Evolutionary conservation across 2,888 invertebrate genomes (phyloP).

Genomic region (Herminia tarsipennalis): DNA sequence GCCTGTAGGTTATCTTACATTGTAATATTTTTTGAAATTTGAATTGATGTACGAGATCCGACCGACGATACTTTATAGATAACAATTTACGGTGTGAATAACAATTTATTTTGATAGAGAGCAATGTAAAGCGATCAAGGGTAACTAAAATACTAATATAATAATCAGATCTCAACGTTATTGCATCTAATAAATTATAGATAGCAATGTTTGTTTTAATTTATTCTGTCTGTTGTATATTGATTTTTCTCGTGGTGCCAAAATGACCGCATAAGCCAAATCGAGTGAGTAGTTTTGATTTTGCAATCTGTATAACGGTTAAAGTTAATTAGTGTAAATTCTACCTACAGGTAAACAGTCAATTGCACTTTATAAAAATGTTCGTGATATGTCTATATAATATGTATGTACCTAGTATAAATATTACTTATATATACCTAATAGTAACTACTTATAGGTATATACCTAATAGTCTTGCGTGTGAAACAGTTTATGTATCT

Average conservation of each 20-base stretch:
- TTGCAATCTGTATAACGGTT: constrained; percentile 13
- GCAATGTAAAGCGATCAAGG: constrained; percentile 20
- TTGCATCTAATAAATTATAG: constrained; percentile 16
- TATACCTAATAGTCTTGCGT: neutral
- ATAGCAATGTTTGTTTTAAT: constrained; percentile 20
- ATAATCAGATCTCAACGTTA: constrained; percentile 33
- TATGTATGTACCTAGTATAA: neutral
- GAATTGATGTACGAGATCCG: neutral
- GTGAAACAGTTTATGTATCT: constrained; percentile 20
- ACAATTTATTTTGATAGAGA: constrained; percentile 4
- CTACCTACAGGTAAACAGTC: constrained; percentile 45
- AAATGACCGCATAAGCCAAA: constrained; percentile 33
- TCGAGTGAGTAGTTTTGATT: constrained; percentile 12
- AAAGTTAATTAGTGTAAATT: constrained; percentile 25
- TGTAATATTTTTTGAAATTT: neutral
- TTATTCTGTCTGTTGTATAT: constrained; percentile 23
- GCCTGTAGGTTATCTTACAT: constrained; percentile 11
- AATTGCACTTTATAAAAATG: constrained; percentile 39
- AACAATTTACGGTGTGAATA: neutral
- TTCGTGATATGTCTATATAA: constrained; percentile 20
- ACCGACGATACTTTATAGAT: no score
- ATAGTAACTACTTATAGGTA: neutral
- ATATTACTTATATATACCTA: neutral
- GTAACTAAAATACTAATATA: constrained; percentile 12
- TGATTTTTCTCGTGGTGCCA: constrained; percentile 49